Evolutionary conservation across 2,113 vertebrate species (phyloP).

Genomic region (Callipepla californica): DNA sequence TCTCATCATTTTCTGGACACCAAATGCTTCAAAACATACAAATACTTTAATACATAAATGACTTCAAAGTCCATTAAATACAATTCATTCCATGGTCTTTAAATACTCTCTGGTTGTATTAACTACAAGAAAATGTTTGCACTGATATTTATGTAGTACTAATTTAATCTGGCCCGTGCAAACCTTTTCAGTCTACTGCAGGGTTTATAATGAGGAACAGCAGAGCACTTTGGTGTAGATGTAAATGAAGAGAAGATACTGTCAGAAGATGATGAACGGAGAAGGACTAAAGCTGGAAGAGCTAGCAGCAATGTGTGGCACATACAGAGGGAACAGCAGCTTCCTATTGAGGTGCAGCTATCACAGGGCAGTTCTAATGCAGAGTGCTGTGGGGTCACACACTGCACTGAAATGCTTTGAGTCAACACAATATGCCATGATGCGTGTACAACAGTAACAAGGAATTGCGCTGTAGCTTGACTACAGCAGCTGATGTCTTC

Average conservation of each 20-base stretch:
- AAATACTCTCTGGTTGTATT: background rate
- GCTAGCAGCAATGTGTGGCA: background rate
- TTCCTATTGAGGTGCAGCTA: background rate
- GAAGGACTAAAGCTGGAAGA: background rate
- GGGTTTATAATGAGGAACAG: background rate
- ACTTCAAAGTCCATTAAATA: conserved; percentile 33
- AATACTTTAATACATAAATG: conserved; percentile 53
- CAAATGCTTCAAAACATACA: conserved; percentile 38
- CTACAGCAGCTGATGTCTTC: background rate
- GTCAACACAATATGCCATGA: rapidly evolving
- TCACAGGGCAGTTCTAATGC: rapidly evolving
- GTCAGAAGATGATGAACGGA: background rate
- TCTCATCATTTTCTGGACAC: conserved; percentile 3
- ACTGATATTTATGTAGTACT: background rate
- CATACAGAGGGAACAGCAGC: rapidly evolving
- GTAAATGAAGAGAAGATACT: background rate
- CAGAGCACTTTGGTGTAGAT: background rate
- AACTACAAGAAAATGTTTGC: background rate
- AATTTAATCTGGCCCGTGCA: background rate
- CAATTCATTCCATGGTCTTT: conserved; percentile 5
- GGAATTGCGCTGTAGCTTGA: background rate
- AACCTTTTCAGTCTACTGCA: background rate
- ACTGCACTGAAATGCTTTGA: rapidly evolving
- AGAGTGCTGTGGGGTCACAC: background rate
- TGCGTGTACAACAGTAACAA: background rate